A percentile compares a stretch with the other conserved stretches of the same genome.
Evolutionary conservation across 2,888 invertebrate genomes (phyloP).

Genomic region (Pheosia gnoma): DNA sequence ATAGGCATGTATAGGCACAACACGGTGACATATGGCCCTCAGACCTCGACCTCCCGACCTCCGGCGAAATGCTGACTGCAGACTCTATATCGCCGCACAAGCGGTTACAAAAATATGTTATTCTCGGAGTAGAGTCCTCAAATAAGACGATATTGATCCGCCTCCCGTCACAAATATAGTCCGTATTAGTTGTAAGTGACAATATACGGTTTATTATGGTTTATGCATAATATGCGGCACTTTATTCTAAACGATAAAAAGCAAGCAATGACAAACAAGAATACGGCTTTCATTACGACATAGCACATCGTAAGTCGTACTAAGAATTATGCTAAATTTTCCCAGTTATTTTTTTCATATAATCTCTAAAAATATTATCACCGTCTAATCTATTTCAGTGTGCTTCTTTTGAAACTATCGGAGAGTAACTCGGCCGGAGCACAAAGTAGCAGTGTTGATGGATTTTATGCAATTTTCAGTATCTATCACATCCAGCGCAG

Average conservation of each 20-base stretch:
- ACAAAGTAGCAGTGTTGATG: conserved; percentile 78
- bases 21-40: conserved; percentile 55
- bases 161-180: conserved; percentile 15
- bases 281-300: too few relatives aligned
- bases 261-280: too few relatives aligned
- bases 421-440: conserved; percentile 49
- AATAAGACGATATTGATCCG: conserved; percentile 50
- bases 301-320: too few relatives aligned
- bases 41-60: conserved; percentile 44
- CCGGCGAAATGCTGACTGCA: conserved; percentile 53
- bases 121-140: conserved; percentile 48
- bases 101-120: conserved; percentile 61
- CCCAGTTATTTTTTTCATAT: neutral
- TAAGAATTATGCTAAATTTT: too few relatives aligned
- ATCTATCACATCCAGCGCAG: conserved; percentile 79
- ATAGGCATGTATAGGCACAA: conserved; percentile 31
- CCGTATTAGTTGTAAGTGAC: neutral
- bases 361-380: neutral
- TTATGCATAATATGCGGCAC: too few relatives aligned
- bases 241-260: too few relatives aligned
- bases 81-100: conserved; percentile 51
- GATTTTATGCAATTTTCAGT: conserved; percentile 84
- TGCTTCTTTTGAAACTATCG: conserved; percentile 39
- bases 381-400: conserved; percentile 28
- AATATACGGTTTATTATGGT: too few relatives aligned